Percentiles rank a stretch among this genome's conserved stretches.
These are phyloP conservation scores for Megathymus violae DNA, from an alignment of 1,140 invertebrate species.

Conservation along the genomic window DNA sequence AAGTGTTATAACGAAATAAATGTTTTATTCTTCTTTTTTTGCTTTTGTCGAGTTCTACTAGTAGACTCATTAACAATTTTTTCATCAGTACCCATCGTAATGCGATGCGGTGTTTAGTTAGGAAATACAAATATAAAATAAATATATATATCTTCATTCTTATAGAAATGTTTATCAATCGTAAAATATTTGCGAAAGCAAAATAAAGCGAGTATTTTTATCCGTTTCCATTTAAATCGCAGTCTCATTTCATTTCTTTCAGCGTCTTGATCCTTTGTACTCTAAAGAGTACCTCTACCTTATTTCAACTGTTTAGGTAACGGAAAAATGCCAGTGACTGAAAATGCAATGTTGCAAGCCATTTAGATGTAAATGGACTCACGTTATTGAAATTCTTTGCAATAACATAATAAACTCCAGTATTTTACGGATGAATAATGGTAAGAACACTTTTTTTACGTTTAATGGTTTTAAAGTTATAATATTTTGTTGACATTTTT, in stretches of 20 bases:
- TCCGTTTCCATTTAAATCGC: not conserved
- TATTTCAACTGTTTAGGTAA: conserved; percentile 18
- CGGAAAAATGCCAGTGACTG: conserved; percentile 27
- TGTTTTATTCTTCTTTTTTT: too few relatives aligned
- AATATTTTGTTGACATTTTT: too few relatives aligned
- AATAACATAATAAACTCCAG: not conserved
- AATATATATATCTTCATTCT: not conserved
- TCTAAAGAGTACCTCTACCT: conserved; percentile 21
- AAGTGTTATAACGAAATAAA: too few relatives aligned
- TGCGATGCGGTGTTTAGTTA: too few relatives aligned
- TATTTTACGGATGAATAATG: not conserved
- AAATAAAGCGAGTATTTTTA: not conserved
- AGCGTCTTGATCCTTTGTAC: conserved; percentile 32
- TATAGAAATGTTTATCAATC: not conserved
- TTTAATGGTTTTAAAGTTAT: too few relatives aligned
- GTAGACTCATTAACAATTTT: too few relatives aligned
- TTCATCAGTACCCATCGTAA: too few relatives aligned
- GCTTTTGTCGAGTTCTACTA: too few relatives aligned
- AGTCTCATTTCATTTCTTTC: conserved; percentile 25
- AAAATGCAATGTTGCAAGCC: conserved; percentile 26
- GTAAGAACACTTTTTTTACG: too few relatives aligned
- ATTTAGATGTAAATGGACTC: conserved; percentile 23
- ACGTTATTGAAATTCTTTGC: conserved; percentile 10
- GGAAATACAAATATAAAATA: too few relatives aligned
- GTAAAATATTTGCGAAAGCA: not conserved